A percentile compares a stretch with the other conserved stretches of the same genome.
Evolutionary conservation across 2,113 vertebrate genomes (phyloP).

Genomic region (Bubo scandiacus): DNA sequence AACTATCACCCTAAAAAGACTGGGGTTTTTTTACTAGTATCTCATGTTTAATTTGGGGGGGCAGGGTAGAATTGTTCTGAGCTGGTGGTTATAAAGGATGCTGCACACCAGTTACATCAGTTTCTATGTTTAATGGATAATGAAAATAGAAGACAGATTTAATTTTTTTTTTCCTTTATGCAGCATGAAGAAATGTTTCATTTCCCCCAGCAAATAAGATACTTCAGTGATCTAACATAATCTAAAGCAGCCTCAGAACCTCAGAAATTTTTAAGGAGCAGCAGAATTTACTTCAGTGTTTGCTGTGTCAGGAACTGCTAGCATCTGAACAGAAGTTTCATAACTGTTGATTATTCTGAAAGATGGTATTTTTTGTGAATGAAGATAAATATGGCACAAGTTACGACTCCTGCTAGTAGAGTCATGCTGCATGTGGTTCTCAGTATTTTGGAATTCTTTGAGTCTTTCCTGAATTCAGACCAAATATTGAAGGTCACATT

Average conservation of each 20-base stretch:
- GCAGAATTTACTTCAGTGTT: not conserved
- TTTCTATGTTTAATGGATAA: not conserved
- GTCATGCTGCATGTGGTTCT: not conserved
- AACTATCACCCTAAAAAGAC: not conserved
- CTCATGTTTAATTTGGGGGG: not conserved
- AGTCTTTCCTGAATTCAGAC: not conserved
- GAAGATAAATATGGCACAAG: not conserved
- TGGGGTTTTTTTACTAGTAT: not conserved
- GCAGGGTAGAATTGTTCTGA: not conserved
- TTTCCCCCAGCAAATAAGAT: not conserved
- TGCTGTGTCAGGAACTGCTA: not conserved
- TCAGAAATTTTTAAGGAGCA: not conserved
- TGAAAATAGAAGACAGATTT: not conserved
- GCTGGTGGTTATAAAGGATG: not conserved
- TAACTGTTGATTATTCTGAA: not conserved
- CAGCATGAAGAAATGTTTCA: not conserved
- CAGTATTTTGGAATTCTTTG: not conserved
- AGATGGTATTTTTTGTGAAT: not conserved
- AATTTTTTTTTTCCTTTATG: not conserved
- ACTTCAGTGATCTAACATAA: not conserved
- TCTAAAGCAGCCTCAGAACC: not conserved
- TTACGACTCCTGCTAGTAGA: not conserved
- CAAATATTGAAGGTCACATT: not conserved
- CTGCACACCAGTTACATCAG: not conserved
- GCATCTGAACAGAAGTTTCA: not conserved